A percentile compares a stretch with the other conserved stretches of the same genome.
phyloP scores from a whole-genome alignment of 2,113 vertebrate genomes.

The Ochotona curzoniae region DNA sequence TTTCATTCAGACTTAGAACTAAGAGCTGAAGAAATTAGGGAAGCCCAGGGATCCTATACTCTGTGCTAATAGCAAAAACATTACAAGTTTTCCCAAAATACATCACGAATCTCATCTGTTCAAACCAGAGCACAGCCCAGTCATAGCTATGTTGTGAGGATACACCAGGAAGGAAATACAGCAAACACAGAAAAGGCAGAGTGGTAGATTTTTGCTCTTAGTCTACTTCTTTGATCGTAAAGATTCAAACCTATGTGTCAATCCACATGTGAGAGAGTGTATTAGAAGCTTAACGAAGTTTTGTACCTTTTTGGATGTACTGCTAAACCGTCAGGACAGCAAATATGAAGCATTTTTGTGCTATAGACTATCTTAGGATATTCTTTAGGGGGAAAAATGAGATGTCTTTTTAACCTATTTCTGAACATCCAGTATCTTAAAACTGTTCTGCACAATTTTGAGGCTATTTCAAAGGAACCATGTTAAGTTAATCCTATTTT shows the following conservation, averaged over 20 bases:
- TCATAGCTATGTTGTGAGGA: constrained; percentile 70
- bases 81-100: constrained; percentile 71
- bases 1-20: background rate
- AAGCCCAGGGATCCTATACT: background rate
- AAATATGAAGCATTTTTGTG: constrained; percentile 80
- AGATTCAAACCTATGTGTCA: constrained; percentile 84
- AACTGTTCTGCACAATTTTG: constrained; percentile 69
- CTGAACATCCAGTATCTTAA: constrained; percentile 74
- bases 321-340: constrained; percentile 84
- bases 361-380: constrained; percentile 72
- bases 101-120: constrained; percentile 72
- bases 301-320: constrained; percentile 84
- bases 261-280: constrained; percentile 82
- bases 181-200: constrained; percentile 80
- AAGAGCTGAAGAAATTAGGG: constrained; percentile 28
- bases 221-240: constrained; percentile 84
- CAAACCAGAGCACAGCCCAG: constrained; percentile 68
- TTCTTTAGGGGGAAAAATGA: constrained; percentile 46
- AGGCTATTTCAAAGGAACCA: constrained; percentile 65
- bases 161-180: constrained; percentile 83
- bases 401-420: constrained; percentile 77
- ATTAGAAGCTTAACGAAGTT: constrained; percentile 90
- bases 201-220: constrained; percentile 84
- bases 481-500: constrained; percentile 11
- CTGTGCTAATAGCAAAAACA: constrained; percentile 42